These are phyloP conservation scores for Holcopasites calliopsidis DNA, from an alignment of 1,140 invertebrate species.

Conservation along the genomic window DNA sequence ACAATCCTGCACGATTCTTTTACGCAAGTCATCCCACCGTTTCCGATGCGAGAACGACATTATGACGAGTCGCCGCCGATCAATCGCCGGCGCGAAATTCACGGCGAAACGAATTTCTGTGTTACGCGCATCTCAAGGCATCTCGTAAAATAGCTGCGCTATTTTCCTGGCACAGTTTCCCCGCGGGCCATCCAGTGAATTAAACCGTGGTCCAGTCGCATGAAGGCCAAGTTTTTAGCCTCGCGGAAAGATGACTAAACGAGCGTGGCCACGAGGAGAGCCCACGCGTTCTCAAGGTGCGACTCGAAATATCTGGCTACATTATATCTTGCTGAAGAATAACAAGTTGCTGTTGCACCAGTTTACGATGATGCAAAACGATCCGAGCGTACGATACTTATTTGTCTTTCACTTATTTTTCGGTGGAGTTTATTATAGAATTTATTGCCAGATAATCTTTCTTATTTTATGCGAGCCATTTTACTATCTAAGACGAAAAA, in stretches of 20 bases:
- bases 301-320: neutral
- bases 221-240: slow-evolving; percentile 64
- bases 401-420: neutral
- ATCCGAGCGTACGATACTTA: too few species aligned
- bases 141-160: slow-evolving; percentile 70
- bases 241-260: slow-evolving; percentile 46
- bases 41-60: slow-evolving; percentile 10
- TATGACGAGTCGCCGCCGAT: neutral
- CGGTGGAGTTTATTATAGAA: neutral
- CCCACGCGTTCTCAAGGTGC: neutral
- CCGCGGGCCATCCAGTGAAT: slow-evolving; percentile 54
- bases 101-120: slow-evolving; percentile 54
- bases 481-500: slow-evolving; percentile 29
- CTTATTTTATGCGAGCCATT: too few species aligned
- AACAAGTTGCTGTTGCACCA: neutral
- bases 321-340: neutral
- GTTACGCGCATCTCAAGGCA: slow-evolving; percentile 61
- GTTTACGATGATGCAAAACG: neutral
- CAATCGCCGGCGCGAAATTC: slow-evolving; percentile 28
- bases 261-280: neutral
- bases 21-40: too few species aligned
- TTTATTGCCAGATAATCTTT: neutral
- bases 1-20: neutral
- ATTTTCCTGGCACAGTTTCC: slow-evolving; percentile 74
- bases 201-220: slow-evolving; percentile 39